A percentile compares a stretch with the other conserved stretches of the same genome.
These are phyloP conservation scores for Uropetala carovei DNA, from an alignment of 2,888 invertebrate species.

Conservation along the genomic window DNA sequence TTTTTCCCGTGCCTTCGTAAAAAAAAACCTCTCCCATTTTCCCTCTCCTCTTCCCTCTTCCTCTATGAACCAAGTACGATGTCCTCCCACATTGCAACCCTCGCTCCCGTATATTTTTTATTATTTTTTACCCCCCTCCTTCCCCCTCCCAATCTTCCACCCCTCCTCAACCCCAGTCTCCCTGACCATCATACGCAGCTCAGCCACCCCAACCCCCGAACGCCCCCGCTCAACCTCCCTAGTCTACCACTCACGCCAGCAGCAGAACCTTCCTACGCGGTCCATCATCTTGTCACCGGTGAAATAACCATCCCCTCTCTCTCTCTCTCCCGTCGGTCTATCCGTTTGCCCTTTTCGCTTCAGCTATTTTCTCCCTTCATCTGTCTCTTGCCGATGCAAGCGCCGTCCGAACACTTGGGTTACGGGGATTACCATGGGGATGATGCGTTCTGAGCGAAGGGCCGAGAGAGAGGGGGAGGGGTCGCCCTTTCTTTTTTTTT, in stretches of 20 bases:
- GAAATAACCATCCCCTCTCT: constrained; percentile 44
- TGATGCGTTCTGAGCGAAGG: neutral
- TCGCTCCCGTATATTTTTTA: neutral
- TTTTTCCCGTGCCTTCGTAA: neutral
- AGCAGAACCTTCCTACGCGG: constrained; percentile 25
- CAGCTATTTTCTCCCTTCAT: constrained; percentile 8
- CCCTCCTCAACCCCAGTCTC: neutral
- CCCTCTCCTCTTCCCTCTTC: neutral
- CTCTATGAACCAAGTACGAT: neutral
- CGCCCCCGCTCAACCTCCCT: neutral
- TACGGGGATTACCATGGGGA: constrained; percentile 3
- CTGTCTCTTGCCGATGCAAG: constrained; percentile 44
- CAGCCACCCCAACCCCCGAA: neutral
- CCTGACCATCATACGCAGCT: neutral
- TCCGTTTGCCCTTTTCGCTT: constrained; percentile 1
- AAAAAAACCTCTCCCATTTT: too few species aligned
- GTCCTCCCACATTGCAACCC: neutral
- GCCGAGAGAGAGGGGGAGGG: neutral
- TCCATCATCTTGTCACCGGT: constrained; percentile 61
- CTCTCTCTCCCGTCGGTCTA: constrained; percentile 4
- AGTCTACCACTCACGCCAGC: constrained; percentile 25
- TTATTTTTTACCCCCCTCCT: neutral
- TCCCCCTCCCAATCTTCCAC: neutral
- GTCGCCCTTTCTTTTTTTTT: too few species aligned
- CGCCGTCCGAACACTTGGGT: neutral